A percentile compares a stretch with the other conserved stretches of the same genome.
These are phyloP conservation scores for Pseudorectes ferrugineus DNA, from an alignment of 2,113 vertebrate genomes.

Conservation along the genomic window DNA sequence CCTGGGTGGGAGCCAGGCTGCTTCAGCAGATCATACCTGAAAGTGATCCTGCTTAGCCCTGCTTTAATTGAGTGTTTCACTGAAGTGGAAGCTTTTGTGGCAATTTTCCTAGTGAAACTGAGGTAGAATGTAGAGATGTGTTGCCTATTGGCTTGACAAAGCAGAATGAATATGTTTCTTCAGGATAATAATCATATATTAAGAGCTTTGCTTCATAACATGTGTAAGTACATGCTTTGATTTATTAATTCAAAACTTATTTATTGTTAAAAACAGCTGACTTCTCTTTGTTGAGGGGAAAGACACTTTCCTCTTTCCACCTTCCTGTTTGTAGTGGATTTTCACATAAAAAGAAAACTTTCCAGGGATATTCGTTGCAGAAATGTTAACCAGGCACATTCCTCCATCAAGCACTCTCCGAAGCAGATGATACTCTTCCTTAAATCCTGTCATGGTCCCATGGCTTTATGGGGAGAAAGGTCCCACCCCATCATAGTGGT, in stretches of 20 bases:
- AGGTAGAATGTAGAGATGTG: background rate
- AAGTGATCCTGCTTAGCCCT: background rate
- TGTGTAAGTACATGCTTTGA: background rate
- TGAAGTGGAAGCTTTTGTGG: constrained; percentile 28
- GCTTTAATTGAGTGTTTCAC: background rate
- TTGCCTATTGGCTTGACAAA: background rate
- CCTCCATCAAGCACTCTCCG: background rate
- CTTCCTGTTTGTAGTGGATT: background rate
- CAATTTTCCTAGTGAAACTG: constrained; percentile 24
- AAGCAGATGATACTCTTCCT: fast-evolving
- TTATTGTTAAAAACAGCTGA: background rate
- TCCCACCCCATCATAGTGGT: background rate
- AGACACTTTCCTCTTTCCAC: background rate
- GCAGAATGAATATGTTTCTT: background rate
- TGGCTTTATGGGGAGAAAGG: background rate
- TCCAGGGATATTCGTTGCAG: background rate
- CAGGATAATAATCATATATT: background rate
- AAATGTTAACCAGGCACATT: background rate
- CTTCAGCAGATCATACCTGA: constrained; percentile 38
- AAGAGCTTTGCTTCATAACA: background rate
- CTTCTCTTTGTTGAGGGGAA: background rate
- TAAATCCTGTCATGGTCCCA: background rate
- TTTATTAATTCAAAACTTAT: background rate
- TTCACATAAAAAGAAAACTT: background rate
- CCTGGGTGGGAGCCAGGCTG: background rate